Base-by-base conservation (phyloP, 1,140 invertebrate species). In the Pantala flavescens region DNA sequence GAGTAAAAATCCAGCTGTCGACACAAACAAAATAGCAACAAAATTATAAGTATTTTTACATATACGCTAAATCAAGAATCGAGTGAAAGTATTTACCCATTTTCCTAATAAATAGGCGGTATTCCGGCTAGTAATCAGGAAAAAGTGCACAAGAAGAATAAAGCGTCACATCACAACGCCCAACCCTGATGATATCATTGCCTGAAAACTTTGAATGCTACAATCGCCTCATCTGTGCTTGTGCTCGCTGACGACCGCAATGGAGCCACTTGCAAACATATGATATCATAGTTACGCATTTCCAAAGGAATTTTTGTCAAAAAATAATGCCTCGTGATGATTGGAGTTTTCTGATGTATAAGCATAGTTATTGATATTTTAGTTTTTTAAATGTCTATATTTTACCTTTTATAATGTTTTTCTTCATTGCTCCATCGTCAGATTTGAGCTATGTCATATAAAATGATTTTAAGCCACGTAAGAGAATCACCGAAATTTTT, bases 151-250 rank as follows among this genome's bases (percentile, higher is more conserved):
- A 63, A 3, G 14, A 12, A 19, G 49, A 1, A 63, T 63, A 63
- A 63, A 63, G 49, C 49, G 49, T 63, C 49, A 63, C 49, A 63
- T 63, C 49, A 63, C 49, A 63, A 63, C 49, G 49, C 49, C 49
- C 49, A 63, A 63, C 49, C 49, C 49, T 63, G 49, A 63, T 63
- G 49, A 63, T 63, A 63, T 63, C 49, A 63, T 63, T 63, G 49
- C 49, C n/a, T 21, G 49, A 63, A 63, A 63, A 63, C 49, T 63
- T 63, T 63, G 49, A 63, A 21, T 21, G 49, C 49, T 63, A 16
- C 49, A 19, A 63, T 63, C 49, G 49, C n/a, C n/a, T 63, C 49
- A 63, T 63, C n/a, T 12, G 49, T 63, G 14, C 49, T 21, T 63
- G 5, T 63, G 12, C 49, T 14, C 12, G 49, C 49, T 19, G 12